Conservation (phyloP, 2,113 vertebrate genomes). For the Tichodroma muraria region DNA sequence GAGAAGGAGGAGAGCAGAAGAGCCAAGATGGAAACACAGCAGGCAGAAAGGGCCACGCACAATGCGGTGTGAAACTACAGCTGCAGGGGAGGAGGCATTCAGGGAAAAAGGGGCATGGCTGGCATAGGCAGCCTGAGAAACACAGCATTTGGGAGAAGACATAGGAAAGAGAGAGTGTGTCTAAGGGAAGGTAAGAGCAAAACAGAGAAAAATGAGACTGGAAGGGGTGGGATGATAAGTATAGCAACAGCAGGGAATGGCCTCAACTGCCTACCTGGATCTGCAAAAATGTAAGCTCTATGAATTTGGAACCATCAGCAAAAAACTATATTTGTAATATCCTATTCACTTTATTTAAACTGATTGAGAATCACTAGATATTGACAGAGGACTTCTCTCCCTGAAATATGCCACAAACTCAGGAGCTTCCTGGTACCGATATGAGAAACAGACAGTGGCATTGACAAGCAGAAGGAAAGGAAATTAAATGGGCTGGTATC, state of each 20-base stretch:
- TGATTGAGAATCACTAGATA: neutral
- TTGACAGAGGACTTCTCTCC: neutral
- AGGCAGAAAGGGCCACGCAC: neutral
- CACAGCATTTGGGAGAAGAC: neutral
- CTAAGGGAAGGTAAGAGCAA: neutral
- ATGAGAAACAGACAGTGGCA: neutral
- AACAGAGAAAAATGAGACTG: neutral
- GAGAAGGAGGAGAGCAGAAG: neutral
- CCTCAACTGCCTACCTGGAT: neutral
- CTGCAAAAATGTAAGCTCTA: neutral
- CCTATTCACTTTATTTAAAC: neutral
- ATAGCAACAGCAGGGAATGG: neutral
- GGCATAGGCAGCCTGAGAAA: neutral
- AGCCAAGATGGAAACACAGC: neutral
- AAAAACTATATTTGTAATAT: neutral
- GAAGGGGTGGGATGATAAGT: neutral
- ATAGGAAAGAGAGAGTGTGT: neutral
- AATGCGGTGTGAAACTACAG: neutral
- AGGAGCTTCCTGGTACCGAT: neutral
- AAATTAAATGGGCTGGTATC: conserved; percentile 34
- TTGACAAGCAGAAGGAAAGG: conserved; percentile 2
- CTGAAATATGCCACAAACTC: neutral
- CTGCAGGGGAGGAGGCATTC: neutral
- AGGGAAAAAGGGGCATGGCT: neutral
- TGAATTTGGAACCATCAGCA: neutral